Conservation (phyloP, 2,797 vertebrate species). For the Enteromius anoplus region DNA sequence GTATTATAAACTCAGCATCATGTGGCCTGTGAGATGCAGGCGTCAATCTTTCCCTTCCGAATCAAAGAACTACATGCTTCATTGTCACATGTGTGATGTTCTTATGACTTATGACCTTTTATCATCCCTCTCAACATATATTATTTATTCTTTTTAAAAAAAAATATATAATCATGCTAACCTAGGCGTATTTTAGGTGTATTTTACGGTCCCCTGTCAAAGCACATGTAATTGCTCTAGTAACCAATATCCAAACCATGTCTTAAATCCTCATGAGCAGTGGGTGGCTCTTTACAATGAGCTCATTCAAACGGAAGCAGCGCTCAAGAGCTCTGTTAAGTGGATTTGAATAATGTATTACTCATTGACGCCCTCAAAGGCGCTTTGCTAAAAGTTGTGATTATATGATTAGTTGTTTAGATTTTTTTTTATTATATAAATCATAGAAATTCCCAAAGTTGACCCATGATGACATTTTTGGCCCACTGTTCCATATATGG, state of each 20-base stretch:
- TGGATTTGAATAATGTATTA: slow-evolving; percentile 16
- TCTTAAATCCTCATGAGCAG: slow-evolving; percentile 36
- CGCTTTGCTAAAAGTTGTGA: not conserved
- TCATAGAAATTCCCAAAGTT: not conserved
- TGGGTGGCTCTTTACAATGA: slow-evolving; percentile 22
- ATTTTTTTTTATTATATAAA: not conserved
- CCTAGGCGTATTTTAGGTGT: not conserved
- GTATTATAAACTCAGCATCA: not conserved
- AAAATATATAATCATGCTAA: not conserved
- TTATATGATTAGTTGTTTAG: slow-evolving; percentile 11
- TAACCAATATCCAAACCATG: slow-evolving; percentile 26
- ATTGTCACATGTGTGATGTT: not conserved
- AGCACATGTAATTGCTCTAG: not conserved
- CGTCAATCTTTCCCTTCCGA: not conserved
- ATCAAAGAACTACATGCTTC: not conserved
- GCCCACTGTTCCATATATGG: not conserved
- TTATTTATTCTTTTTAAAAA: not conserved
- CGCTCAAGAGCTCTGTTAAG: slow-evolving; percentile 19
- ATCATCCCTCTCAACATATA: not conserved
- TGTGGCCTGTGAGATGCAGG: not conserved
- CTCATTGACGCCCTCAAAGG: slow-evolving; percentile 1
- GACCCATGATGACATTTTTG: not conserved
- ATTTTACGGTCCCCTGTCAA: not conserved
- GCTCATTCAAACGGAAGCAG: slow-evolving; percentile 34
- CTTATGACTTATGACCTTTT: not conserved